Percentiles rank a stretch among this genome's conserved stretches.
Conservation (phyloP, 2,113 vertebrate species). For the Benitochromis conjunctus region DNA sequence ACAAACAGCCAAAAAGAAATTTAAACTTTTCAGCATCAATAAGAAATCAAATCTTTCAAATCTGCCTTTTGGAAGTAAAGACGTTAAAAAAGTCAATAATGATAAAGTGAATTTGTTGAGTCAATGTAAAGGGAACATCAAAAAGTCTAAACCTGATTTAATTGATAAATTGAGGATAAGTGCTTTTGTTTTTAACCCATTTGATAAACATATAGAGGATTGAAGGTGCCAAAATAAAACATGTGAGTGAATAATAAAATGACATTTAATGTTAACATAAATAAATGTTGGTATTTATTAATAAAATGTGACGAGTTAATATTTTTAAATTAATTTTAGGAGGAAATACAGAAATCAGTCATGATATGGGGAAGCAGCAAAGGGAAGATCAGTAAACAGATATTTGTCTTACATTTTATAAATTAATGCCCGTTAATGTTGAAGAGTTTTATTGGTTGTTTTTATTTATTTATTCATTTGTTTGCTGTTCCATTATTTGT, state of each 20-base stretch:
- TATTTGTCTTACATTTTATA: background rate
- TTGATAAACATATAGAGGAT: background rate
- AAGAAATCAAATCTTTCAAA: too few relatives aligned
- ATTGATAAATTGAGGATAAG: too few relatives aligned
- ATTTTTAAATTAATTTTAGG: background rate
- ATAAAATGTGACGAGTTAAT: background rate
- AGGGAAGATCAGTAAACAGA: background rate
- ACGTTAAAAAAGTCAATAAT: too few relatives aligned
- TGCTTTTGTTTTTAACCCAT: too few relatives aligned
- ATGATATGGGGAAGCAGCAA: too few relatives aligned
- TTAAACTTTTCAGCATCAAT: fast-evolving
- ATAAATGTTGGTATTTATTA: background rate
- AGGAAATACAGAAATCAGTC: background rate
- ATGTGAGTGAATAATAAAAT: background rate
- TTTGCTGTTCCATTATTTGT: background rate
- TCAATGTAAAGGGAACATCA: too few relatives aligned
- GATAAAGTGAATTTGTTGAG: too few relatives aligned
- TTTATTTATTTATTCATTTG: background rate
- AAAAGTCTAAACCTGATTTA: too few relatives aligned
- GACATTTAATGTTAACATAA: background rate
- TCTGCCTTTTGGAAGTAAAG: too few relatives aligned
- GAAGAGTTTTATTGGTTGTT: background rate
- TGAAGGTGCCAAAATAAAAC: background rate
- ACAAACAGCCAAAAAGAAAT: background rate
- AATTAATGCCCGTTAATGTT: background rate